Evolutionary conservation across 2,113 vertebrate species (phyloP), one percentile per base, ranked within the genome.

Genomic region (Trematomus loennbergii): DNA sequence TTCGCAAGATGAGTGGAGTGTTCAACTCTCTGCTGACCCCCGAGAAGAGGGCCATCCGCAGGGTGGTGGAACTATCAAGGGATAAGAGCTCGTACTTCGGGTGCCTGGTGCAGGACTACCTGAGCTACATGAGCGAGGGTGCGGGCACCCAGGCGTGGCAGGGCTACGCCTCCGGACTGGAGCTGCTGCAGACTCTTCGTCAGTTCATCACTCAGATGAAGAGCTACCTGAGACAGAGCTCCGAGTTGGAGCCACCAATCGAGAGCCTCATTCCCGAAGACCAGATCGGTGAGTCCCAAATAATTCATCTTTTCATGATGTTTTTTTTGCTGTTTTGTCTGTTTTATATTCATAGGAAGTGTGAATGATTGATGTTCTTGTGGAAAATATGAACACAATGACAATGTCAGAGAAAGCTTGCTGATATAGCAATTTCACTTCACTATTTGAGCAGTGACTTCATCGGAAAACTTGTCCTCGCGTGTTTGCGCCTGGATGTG

Each of bases 151-250:
- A 89, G 70, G 87, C 88, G 1, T 88, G 87, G 83, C 91, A 87
- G 53, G 95, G 96, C 91, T 96, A 97, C 3, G 94, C 96, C 81
- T 97, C 97, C 0, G 96, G 96, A 74, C 95, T 96, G 0, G 98
- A 99, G 84, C 92, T 99, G 93, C 94, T 99, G 86, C 97, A 98
- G 93, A 99, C 97, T 0, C 91, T 99, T 76, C 96, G 98, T n/a
- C 97, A 99, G 93, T 99, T 99, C 72, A 97, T 99, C 93, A 99
- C 97, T 29, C 98, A 99, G 72, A 97, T 99, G 83, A 99, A 99
- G 94, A 97, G 96, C 87, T 99, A 99, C 87, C 92, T 99, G 92
- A 87, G 95, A 55, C 98, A 99, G 92, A 98, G 97, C 94, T 98
- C 97, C 0, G 98, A 99, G 92, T 94, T 99, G 45, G 95, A 98